Conservation (phyloP, 1,140 invertebrate genomes). For the Sycophila sp. region DNA sequence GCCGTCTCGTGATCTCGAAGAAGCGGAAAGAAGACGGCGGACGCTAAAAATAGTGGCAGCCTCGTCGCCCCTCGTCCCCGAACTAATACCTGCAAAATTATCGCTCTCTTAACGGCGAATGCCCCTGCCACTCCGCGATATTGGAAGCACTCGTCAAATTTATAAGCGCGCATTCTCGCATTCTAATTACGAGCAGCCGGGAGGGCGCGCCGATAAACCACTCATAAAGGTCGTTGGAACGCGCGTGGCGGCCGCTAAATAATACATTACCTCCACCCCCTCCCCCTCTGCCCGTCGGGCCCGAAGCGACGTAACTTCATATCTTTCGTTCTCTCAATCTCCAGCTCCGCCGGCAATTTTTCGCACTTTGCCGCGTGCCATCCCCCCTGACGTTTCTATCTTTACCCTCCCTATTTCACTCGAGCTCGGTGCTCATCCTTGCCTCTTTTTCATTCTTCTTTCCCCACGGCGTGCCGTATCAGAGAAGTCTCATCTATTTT, state of each 20-base stretch:
- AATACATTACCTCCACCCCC: constrained; percentile 18
- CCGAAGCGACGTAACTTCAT: neutral
- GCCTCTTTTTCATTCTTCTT: constrained; percentile 25
- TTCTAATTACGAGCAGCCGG: constrained; percentile 3
- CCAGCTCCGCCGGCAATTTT: neutral
- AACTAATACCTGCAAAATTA: no score
- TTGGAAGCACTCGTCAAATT: neutral
- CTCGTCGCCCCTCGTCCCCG: no score
- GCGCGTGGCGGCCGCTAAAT: constrained; percentile 2
- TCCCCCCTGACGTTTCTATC: constrained; percentile 41
- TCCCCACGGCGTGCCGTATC: constrained; percentile 26
- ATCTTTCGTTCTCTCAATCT: constrained; percentile 6
- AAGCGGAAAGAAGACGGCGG: neutral
- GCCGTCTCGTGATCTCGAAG: neutral
- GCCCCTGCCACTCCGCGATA: no score
- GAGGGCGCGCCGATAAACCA: constrained; percentile 4
- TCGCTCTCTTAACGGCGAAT: no score
- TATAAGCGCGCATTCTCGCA: constrained; percentile 8
- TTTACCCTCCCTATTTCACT: constrained; percentile 39
- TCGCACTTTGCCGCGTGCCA: constrained; percentile 11
- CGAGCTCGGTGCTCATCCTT: constrained; percentile 22
- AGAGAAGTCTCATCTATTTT: constrained; percentile 59
- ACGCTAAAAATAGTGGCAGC: no score
- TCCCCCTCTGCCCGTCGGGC: no score
- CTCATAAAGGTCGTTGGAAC: neutral